Evolutionary conservation across 2,888 invertebrate genomes (phyloP).

Genomic region (Hofmannophila pseudospretella): DNA sequence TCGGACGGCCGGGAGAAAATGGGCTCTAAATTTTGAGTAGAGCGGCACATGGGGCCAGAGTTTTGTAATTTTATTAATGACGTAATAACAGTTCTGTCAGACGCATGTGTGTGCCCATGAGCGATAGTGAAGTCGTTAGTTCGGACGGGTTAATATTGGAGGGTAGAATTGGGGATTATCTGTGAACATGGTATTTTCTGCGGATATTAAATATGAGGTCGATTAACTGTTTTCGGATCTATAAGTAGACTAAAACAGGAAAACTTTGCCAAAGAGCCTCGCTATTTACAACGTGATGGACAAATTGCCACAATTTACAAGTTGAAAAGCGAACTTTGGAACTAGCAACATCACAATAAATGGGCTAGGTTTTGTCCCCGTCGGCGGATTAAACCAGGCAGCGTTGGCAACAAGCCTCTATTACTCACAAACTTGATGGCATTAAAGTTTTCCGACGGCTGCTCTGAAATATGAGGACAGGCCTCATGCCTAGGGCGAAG

Average conservation of each 20-base stretch:
- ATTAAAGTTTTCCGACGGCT: slow-evolving; percentile 49
- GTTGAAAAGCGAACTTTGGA: slow-evolving; percentile 27
- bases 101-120: slow-evolving; percentile 73
- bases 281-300: slow-evolving; percentile 10
- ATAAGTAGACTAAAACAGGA: too few relatives aligned
- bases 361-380: slow-evolving; percentile 40
- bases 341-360: slow-evolving; percentile 39
- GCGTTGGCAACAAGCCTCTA: slow-evolving; percentile 44
- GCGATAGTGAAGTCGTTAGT: slow-evolving; percentile 74
- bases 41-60: slow-evolving; percentile 63
- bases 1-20: slow-evolving; percentile 32
- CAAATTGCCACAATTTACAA: slow-evolving; percentile 35
- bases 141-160: slow-evolving; percentile 71
- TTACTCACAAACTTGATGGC: slow-evolving; percentile 54
- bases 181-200: slow-evolving; percentile 36
- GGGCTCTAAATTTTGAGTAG: slow-evolving; percentile 56
- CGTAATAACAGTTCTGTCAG: slow-evolving; percentile 77
- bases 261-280: not conserved
- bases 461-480: slow-evolving; percentile 46
- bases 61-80: slow-evolving; percentile 79
- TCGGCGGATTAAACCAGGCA: slow-evolving; percentile 40
- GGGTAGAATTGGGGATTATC: slow-evolving; percentile 64
- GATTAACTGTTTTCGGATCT: not conserved
- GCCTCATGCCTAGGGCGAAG: slow-evolving; percentile 22
- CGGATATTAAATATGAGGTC: slow-evolving; percentile 26